phyloP scores from a whole-genome alignment of 2,888 invertebrate genomes.

The Melipona bicolor region DNA sequence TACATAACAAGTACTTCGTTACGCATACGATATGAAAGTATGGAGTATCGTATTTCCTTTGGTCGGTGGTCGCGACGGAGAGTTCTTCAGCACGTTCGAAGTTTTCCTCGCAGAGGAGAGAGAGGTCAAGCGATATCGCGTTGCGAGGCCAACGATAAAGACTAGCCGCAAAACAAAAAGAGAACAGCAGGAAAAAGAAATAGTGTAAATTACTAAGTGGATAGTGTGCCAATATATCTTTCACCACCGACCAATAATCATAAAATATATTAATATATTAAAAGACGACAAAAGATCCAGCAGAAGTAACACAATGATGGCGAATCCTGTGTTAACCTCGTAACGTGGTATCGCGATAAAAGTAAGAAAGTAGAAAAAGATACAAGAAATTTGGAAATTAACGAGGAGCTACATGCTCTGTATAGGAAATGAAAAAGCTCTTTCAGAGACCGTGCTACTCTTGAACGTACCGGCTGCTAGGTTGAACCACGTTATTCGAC shows the following conservation, averaged over 20 bases:
- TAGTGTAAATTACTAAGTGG: not conserved
- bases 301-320: slow-evolving; percentile 1
- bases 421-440: slow-evolving; percentile 70
- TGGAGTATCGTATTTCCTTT: slow-evolving; percentile 56
- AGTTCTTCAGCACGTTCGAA: slow-evolving; percentile 54
- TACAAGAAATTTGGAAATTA: slow-evolving; percentile 62
- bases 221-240: slow-evolving; percentile 3
- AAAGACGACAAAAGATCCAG: not conserved
- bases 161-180: slow-evolving; percentile 45
- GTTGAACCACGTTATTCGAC: slow-evolving; percentile 82
- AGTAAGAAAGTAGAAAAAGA: slow-evolving; percentile 46
- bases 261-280: not conserved
- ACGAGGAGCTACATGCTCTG: slow-evolving; percentile 75
- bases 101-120: slow-evolving; percentile 77
- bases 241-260: slow-evolving; percentile 11
- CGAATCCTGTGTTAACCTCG: slow-evolving; percentile 54
- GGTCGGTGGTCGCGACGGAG: slow-evolving; percentile 51
- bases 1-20: slow-evolving; percentile 13
- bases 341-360: slow-evolving; percentile 59
- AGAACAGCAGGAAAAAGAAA: not conserved
- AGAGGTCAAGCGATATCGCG: slow-evolving; percentile 76
- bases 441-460: slow-evolving; percentile 83
- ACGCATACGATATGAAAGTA: slow-evolving; percentile 15
- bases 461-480: slow-evolving; percentile 80
- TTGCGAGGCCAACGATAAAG: slow-evolving; percentile 71